Percentiles rank a stretch among this genome's conserved stretches.
Conservation (phyloP, 2,888 invertebrate genomes). For the Ptychoptera contaminata region DNA sequence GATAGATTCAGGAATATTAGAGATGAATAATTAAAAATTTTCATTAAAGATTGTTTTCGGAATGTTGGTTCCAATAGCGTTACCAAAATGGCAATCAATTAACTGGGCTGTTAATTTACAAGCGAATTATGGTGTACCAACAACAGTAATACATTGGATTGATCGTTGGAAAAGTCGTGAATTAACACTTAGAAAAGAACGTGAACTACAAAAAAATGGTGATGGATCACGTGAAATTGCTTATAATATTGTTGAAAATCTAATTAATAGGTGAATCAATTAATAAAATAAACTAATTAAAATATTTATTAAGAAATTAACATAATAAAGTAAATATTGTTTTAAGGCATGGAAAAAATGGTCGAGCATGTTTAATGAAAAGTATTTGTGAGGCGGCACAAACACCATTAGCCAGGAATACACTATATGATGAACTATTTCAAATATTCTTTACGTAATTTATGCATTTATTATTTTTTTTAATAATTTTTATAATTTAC, state of each 20-base stretch:
- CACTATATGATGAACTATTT: slow-evolving; percentile 2
- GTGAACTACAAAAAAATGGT: background rate
- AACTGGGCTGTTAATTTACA: no score
- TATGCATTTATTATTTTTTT: background rate
- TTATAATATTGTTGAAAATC: slow-evolving; percentile 4
- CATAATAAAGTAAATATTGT: slow-evolving; percentile 3
- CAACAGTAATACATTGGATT: background rate
- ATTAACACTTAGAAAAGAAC: no score
- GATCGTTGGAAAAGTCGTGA: background rate
- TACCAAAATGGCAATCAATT: no score
- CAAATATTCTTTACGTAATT: slow-evolving; percentile 4
- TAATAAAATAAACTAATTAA: no score
- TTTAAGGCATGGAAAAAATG: slow-evolving; percentile 45
- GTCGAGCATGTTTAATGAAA: slow-evolving; percentile 45
- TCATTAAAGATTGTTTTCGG: background rate
- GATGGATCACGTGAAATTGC: slow-evolving; percentile 6
- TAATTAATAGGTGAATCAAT: slow-evolving; percentile 3
- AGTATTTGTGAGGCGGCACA: slow-evolving; percentile 51
- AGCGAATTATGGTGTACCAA: slow-evolving; percentile 1
- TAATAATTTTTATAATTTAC: no score
- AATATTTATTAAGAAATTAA: slow-evolving; percentile 1
- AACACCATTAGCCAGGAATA: slow-evolving; percentile 28
- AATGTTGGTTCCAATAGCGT: slow-evolving; percentile 1
- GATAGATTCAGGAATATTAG: background rate
- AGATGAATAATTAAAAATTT: no score